These are phyloP conservation scores for Erebia aethiops DNA, from an alignment of 2,888 invertebrate genomes.

Conservation along the genomic window DNA sequence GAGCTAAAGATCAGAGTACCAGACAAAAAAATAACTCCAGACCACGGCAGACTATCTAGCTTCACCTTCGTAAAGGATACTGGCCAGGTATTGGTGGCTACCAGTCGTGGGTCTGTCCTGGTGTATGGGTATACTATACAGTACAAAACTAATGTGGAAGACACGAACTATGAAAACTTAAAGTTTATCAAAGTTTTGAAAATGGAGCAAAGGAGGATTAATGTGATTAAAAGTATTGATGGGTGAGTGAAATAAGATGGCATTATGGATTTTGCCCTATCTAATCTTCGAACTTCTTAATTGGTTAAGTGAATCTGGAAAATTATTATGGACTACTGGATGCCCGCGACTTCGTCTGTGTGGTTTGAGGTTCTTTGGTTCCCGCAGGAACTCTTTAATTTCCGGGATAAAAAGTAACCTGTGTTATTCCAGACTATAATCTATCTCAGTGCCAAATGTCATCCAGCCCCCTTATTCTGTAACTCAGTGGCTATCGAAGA, in stretches of 20 bases:
- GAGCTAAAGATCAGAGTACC: constrained; percentile 59
- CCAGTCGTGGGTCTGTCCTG: constrained; percentile 73
- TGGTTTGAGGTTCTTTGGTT: no score
- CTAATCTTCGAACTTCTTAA: no score
- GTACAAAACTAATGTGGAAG: constrained; percentile 52
- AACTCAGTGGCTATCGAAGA: no score
- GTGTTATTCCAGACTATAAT: no score
- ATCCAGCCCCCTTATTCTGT: no score
- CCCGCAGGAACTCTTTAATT: no score
- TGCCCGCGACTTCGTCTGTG: no score
- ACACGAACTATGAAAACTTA: constrained; percentile 60
- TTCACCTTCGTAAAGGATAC: constrained; percentile 78
- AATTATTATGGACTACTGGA: no score
- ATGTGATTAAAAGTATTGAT: constrained; percentile 76
- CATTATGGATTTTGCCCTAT: no score
- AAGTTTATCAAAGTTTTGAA: constrained; percentile 77
- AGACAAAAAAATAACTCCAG: constrained; percentile 50
- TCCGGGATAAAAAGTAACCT: no score
- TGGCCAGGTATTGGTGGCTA: constrained; percentile 76
- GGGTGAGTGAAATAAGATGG: constrained; percentile 59
- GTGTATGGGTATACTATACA: constrained; percentile 79
- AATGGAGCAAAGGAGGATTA: constrained; percentile 67
- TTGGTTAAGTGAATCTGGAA: no score
- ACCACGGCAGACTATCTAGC: constrained; percentile 72
- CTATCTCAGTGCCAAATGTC: no score